Evolutionary conservation across 2,797 vertebrate species (phyloP), one percentile per base, ranked within the genome.

Genomic region (Bradypodion ventrale): DNA sequence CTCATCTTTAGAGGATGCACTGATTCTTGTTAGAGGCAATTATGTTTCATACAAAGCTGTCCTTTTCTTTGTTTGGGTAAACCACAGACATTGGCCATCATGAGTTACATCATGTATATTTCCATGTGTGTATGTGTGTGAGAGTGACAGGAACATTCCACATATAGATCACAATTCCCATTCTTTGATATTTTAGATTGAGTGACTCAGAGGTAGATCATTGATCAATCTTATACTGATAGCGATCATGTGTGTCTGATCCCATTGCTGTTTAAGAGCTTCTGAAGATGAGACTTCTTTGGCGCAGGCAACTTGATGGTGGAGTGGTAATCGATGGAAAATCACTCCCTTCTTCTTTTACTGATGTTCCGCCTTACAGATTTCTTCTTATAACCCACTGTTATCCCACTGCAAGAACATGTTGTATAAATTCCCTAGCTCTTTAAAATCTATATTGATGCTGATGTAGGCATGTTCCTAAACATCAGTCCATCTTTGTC

Each of bases 1-100:
- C 65, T 29, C 75, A 88, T 49, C 0, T 0, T 13, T 82, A 85
- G 85, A 84, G 63, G 52, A 46, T 0, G 0, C 81, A 75, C 49
- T 89, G 75, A 66, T 91, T 81, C 83, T 59, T 89, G 85, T 62
- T 5, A 40, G 2, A 10, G 52, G 65, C 35, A 83, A 56, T 66
- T 83, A 49, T 52, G 86, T 89, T 90, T 85, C 62, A 37, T 5
- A 4, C 79, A 82, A 82, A 90, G 90, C 85, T 89, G 85, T 90
- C 89, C 0, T 62, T 85, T 82, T 52, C 89, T 1, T 60, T 86
- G 78, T 56, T 63, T 83, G 60, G 76, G 60, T 80, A 87, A 90
- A 89, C 92, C 90, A 90, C 90, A 92, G 76, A 21, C 63, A 37
- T 0, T 78, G 74, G 82, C 74, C 70, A 84, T 76, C 23, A 10